A percentile compares a stretch with the other conserved stretches of the same genome.
These are phyloP conservation scores for Corythaeola cristata DNA, from an alignment of 2,113 vertebrate species.

Conservation along the genomic window DNA sequence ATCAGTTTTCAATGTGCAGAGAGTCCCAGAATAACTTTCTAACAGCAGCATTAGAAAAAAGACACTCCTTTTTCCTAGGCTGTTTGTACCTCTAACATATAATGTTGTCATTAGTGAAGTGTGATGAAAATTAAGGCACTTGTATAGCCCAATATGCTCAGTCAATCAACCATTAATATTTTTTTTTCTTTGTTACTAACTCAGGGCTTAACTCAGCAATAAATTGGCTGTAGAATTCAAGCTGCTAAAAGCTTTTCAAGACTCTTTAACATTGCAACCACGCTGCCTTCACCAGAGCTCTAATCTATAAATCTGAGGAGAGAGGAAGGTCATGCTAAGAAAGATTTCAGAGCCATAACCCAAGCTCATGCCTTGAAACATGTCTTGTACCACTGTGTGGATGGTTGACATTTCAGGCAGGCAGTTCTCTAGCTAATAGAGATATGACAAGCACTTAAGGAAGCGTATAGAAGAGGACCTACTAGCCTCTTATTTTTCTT, in stretches of 20 bases:
- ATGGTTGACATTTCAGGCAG: not conserved
- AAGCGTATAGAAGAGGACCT: not conserved
- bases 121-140: constrained; percentile 39
- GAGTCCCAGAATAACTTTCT: constrained; percentile 28
- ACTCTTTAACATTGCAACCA: not conserved
- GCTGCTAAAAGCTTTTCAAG: constrained; percentile 16
- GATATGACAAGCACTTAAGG: not conserved
- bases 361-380: not conserved
- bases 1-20: not conserved
- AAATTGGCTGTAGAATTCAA: constrained; percentile 13
- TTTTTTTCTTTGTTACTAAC: not conserved
- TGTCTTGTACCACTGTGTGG: not conserved
- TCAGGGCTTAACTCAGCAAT: not conserved
- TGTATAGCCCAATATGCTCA: constrained; percentile 6
- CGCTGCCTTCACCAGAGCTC: not conserved
- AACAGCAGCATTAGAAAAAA: not conserved
- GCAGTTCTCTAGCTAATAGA: not conserved
- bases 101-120: constrained; percentile 44
- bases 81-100: constrained; percentile 4
- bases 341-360: not conserved
- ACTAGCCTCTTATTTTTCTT: not conserved
- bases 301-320: not conserved
- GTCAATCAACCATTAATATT: not conserved
- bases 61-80: not conserved
- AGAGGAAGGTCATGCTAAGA: not conserved